A percentile compares a stretch with the other conserved stretches of the same genome.
Conservation (phyloP, 2,888 invertebrate genomes). For the Rhagonycha lutea region DNA sequence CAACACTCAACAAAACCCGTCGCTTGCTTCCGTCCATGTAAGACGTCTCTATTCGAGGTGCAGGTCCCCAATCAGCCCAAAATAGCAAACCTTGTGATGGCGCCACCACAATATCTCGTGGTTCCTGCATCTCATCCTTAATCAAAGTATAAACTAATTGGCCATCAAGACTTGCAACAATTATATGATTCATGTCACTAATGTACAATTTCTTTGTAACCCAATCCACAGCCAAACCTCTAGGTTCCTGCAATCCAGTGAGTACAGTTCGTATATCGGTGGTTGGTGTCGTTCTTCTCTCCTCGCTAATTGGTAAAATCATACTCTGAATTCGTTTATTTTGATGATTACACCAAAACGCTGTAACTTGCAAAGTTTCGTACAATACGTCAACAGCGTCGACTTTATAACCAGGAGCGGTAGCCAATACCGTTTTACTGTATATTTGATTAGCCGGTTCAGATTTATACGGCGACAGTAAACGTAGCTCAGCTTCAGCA, state of each 20-base stretch:
- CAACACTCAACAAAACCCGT: slow-evolving; percentile 59
- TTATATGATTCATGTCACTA: slow-evolving; percentile 60
- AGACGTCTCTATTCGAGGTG: slow-evolving; percentile 65
- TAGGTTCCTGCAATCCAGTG: slow-evolving; percentile 64
- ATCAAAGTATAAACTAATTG: slow-evolving; percentile 61
- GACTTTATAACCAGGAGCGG: slow-evolving; percentile 56
- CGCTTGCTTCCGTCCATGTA: slow-evolving; percentile 66
- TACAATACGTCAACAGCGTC: slow-evolving; percentile 60
- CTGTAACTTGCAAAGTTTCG: slow-evolving; percentile 43
- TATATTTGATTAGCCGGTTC: slow-evolving; percentile 50
- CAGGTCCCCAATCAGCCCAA: slow-evolving; percentile 76
- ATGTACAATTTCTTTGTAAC: slow-evolving; percentile 71
- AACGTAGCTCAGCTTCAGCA: slow-evolving; percentile 63
- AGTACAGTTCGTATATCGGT: slow-evolving; percentile 46
- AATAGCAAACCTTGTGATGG: slow-evolving; percentile 70
- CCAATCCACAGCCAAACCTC: slow-evolving; percentile 78
- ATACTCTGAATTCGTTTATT: slow-evolving; percentile 55
- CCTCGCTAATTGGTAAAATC: slow-evolving; percentile 42
- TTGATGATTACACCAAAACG: slow-evolving; percentile 58
- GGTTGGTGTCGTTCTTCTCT: slow-evolving; percentile 30
- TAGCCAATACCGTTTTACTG: slow-evolving; percentile 35
- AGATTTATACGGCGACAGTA: slow-evolving; percentile 67
- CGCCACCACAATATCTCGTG: slow-evolving; percentile 70
- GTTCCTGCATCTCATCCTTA: slow-evolving; percentile 61
- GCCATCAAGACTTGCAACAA: slow-evolving; percentile 63